A percentile compares a stretch with the other conserved stretches of the same genome.
Conservation (phyloP, 2,797 vertebrate genomes). For the Amblyopsis hoosieri region DNA sequence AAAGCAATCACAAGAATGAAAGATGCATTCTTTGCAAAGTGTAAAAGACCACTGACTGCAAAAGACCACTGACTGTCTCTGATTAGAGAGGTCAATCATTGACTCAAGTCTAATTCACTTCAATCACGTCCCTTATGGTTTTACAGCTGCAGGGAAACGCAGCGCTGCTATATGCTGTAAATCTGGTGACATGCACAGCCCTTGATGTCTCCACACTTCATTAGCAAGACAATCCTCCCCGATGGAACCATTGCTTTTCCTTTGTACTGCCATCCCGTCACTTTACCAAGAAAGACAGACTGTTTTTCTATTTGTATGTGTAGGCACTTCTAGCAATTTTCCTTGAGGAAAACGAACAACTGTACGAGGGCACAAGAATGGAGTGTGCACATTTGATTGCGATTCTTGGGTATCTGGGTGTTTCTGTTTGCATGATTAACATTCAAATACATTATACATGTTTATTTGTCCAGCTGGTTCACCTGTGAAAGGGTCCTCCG, state of each 20-base stretch:
- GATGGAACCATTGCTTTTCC: slow-evolving; percentile 39
- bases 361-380: too few relatives aligned
- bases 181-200: slow-evolving; percentile 63
- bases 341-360: too few relatives aligned
- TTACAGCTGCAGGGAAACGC: slow-evolving; percentile 67
- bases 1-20: neutral
- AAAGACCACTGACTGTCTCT: slow-evolving; percentile 45
- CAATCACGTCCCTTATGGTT: slow-evolving; percentile 73
- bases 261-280: slow-evolving; percentile 14
- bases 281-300: neutral
- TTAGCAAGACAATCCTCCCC: slow-evolving; percentile 70
- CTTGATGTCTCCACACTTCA: slow-evolving; percentile 69
- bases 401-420: too few relatives aligned
- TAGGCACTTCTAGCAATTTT: too few relatives aligned
- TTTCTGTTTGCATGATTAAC: too few relatives aligned
- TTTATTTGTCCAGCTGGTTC: too few relatives aligned
- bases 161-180: slow-evolving; percentile 51
- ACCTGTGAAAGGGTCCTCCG: too few relatives aligned
- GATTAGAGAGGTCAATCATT: slow-evolving; percentile 46
- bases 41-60: too few relatives aligned
- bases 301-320: too few relatives aligned
- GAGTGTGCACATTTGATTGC: too few relatives aligned
- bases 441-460: too few relatives aligned
- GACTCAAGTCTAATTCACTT: slow-evolving; percentile 67
- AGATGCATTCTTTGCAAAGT: too few relatives aligned